Evolutionary conservation across 2,888 invertebrate genomes (phyloP).

Genomic region (Oscheius sp.): DNA sequence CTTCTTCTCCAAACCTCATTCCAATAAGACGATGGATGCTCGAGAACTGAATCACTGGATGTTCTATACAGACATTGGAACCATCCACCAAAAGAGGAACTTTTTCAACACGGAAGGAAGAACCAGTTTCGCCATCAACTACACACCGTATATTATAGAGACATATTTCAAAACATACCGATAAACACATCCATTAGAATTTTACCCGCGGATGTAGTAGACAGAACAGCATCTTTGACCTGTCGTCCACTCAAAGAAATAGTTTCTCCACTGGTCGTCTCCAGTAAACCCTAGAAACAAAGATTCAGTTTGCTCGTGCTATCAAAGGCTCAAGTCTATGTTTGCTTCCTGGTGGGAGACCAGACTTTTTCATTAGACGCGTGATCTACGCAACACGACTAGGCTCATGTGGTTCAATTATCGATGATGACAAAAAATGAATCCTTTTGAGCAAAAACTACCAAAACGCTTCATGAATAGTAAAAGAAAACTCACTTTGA

Average conservation of each 20-base stretch:
- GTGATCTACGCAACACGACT: too few species aligned
- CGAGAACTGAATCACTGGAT: slow-evolving; percentile 23
- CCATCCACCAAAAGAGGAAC: slow-evolving; percentile 26
- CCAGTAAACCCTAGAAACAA: slow-evolving; percentile 20
- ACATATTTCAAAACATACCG: not conserved
- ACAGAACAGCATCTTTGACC: not conserved
- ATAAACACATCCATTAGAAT: slow-evolving; percentile 29
- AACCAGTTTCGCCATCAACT: slow-evolving; percentile 39
- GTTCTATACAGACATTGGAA: slow-evolving; percentile 9
- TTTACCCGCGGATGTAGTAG: slow-evolving; percentile 9
- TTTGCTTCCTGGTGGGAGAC: too few species aligned
- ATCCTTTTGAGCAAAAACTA: not conserved
- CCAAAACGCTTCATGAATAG: not conserved
- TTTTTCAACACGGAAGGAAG: slow-evolving; percentile 31
- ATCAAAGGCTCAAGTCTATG: too few species aligned
- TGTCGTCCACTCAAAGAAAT: slow-evolving; percentile 15
- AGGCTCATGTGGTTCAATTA: too few species aligned
- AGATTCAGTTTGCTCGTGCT: too few species aligned
- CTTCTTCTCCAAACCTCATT: slow-evolving; percentile 17
- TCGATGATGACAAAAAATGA: too few species aligned
- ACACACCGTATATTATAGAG: not conserved
- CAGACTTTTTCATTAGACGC: too few species aligned
- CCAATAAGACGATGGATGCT: slow-evolving; percentile 30
- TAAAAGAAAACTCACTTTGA: slow-evolving; percentile 7
- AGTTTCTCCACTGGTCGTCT: slow-evolving; percentile 24